These are phyloP conservation scores for Galerucella calmariensis DNA, from an alignment of 2,888 invertebrate genomes.

Conservation along the genomic window DNA sequence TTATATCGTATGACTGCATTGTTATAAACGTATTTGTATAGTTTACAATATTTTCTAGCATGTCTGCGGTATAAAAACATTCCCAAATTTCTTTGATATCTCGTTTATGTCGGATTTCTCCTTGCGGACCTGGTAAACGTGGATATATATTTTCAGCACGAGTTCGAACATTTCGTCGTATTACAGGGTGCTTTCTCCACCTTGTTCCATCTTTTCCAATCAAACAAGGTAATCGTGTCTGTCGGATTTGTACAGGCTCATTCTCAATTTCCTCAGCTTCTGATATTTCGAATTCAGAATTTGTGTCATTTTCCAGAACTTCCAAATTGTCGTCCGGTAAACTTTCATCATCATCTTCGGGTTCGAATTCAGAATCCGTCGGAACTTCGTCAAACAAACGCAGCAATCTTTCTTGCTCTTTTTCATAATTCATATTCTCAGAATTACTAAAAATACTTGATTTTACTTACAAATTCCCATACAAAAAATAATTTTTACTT, in stretches of 20 bases:
- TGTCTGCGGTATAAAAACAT: too few relatives aligned
- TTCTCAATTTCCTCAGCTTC: slow-evolving; percentile 11
- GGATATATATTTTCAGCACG: slow-evolving; percentile 6
- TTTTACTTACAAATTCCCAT: not conserved
- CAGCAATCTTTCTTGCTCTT: slow-evolving; percentile 12
- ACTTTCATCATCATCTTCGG: not conserved
- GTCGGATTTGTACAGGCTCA: slow-evolving; percentile 15
- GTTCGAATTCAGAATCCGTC: slow-evolving; percentile 1
- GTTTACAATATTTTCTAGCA: too few relatives aligned
- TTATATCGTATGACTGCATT: too few relatives aligned
- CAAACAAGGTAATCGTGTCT: slow-evolving; percentile 12
- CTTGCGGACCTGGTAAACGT: slow-evolving; percentile 12
- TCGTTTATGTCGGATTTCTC: not conserved
- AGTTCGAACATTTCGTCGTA: slow-evolving; percentile 15
- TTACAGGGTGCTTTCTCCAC: slow-evolving; percentile 5
- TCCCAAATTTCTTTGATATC: too few relatives aligned
- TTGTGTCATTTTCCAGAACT: slow-evolving; percentile 18
- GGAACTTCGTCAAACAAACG: slow-evolving; percentile 6
- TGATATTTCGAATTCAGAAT: not conserved
- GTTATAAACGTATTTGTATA: too few relatives aligned
- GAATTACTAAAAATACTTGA: slow-evolving; percentile 15
- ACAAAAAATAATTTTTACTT: not conserved
- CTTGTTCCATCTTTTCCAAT: slow-evolving; percentile 10
- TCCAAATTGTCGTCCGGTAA: slow-evolving; percentile 11
- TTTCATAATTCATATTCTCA: slow-evolving; percentile 13